Percentiles rank a stretch among this genome's conserved stretches.
Conservation (phyloP, 2,888 invertebrate species). For the Ichneumon xanthorius region DNA sequence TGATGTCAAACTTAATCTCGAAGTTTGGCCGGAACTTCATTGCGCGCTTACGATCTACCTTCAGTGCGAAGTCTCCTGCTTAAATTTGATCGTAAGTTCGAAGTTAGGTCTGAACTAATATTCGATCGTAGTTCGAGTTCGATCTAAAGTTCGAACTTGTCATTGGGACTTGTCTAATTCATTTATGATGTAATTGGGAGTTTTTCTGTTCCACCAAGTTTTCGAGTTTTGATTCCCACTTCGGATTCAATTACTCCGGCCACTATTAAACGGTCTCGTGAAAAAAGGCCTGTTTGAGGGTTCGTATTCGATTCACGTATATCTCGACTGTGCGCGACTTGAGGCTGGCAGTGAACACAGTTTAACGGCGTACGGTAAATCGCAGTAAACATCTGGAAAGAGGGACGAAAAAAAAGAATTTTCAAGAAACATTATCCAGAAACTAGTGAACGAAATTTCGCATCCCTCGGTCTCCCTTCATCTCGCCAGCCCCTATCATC, state of each 20-base stretch:
- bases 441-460: conserved; percentile 51
- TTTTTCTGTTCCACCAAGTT: background rate
- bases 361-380: background rate
- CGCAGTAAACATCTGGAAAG: conserved; percentile 19
- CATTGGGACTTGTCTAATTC: too few species aligned
- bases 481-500: conserved; percentile 3
- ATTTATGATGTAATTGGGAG: too few species aligned
- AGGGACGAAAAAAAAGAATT: conserved; percentile 1
- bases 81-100: too few species aligned
- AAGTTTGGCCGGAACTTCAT: too few species aligned
- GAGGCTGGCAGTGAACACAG: background rate
- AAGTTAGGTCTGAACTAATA: too few species aligned
- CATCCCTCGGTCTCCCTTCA: conserved; percentile 12
- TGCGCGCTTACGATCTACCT: too few species aligned
- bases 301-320: conserved; percentile 46
- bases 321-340: conserved; percentile 12
- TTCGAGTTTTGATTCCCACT: background rate
- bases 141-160: too few species aligned
- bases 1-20: too few species aligned
- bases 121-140: too few species aligned
- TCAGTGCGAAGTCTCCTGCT: too few species aligned
- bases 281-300: background rate
- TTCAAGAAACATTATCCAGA: conserved; percentile 42
- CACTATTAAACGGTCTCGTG: conserved; percentile 23
- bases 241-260: background rate